Conservation (phyloP, 2,113 vertebrate species). For the Corythornis cristatus region DNA sequence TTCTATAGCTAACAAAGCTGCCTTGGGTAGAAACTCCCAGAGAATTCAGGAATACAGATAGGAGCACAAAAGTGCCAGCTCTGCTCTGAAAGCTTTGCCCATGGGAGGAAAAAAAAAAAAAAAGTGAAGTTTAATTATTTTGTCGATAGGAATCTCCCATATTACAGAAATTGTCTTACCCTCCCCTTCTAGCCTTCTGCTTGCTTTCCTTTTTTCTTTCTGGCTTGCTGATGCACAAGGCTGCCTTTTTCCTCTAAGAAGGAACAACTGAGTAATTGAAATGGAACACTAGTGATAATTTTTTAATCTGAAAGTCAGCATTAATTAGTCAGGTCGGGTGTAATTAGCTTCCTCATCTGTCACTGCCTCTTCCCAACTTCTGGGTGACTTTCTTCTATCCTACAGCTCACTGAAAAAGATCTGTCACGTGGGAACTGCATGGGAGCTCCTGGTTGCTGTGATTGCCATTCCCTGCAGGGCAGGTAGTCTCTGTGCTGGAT, state of each 20-base stretch:
- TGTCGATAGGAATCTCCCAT: not conserved
- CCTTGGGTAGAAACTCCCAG: not conserved
- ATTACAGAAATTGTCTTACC: slow-evolving; percentile 17
- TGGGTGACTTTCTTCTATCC: slow-evolving; percentile 51
- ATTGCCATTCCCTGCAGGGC: not conserved
- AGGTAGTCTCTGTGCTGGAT: not conserved
- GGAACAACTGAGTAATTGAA: slow-evolving; percentile 72
- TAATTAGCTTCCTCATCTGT: slow-evolving; percentile 73
- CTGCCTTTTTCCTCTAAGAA: slow-evolving; percentile 32
- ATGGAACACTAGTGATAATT: slow-evolving; percentile 61
- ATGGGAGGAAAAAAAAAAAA: not conserved
- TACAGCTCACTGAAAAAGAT: not conserved
- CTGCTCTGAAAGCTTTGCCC: not conserved
- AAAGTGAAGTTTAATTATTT: slow-evolving; percentile 46
- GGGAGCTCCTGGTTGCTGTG: not conserved
- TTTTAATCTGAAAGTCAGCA: slow-evolving; percentile 69
- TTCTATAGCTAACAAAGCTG: not conserved
- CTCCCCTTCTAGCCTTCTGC: slow-evolving; percentile 1
- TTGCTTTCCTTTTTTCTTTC: slow-evolving; percentile 19
- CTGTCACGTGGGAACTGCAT: not conserved
- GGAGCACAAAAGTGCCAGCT: not conserved
- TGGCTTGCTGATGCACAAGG: not conserved
- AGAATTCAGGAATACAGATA: not conserved
- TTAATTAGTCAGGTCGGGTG: slow-evolving; percentile 69
- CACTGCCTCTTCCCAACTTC: slow-evolving; percentile 57